A percentile compares a stretch with the other conserved stretches of the same genome.
phyloP scores from a whole-genome alignment of 2,113 vertebrate genomes.

The Oryzias celebensis region DNA sequence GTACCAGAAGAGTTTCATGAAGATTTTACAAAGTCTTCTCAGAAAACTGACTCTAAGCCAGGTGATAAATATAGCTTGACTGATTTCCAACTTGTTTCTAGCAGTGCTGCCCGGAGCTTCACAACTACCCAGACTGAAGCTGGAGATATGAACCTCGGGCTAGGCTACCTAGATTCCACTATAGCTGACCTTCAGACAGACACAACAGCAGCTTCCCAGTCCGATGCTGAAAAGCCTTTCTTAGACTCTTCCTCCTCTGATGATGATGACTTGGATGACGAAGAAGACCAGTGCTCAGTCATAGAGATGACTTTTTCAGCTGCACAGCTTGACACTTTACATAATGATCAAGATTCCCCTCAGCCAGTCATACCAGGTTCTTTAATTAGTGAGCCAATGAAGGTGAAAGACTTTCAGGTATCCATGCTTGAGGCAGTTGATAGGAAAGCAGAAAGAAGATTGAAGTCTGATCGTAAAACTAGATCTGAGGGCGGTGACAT shows the following conservation, averaged over 20 bases:
- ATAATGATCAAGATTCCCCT: conserved; percentile 48
- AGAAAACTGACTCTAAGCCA: conserved; percentile 11
- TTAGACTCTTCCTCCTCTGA: conserved; percentile 89
- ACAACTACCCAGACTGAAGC: conserved; percentile 35
- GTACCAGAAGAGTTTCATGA: conserved; percentile 21
- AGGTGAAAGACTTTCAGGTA: conserved; percentile 73
- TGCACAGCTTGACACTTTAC: conserved; percentile 12
- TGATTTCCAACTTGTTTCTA: conserved; percentile 42
- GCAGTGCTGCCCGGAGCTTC: conserved; percentile 36
- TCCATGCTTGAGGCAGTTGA: conserved; percentile 41
- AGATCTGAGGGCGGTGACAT: conserved; percentile 62
- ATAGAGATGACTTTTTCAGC: conserved; percentile 85
- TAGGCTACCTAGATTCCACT: conserved; percentile 74
- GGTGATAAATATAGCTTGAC: conserved; percentile 26
- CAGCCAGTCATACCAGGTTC: conserved; percentile 56
- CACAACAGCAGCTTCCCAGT: conserved; percentile 68
- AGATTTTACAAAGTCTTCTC: conserved; percentile 10
- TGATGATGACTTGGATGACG: conserved; percentile 46
- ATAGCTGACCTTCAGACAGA: conserved; percentile 74
- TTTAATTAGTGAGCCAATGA: conserved; percentile 74
- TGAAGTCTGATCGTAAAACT: conserved; percentile 47
- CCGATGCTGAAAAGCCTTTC: conserved; percentile 77
- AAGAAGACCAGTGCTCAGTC: conserved; percentile 84
- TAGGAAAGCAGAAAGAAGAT: conserved; percentile 40
- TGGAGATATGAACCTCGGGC: conserved; percentile 61